A percentile compares a stretch with the other conserved stretches of the same genome.
phyloP scores from a whole-genome alignment of 2,888 invertebrate species.

The Patella pellucida region DNA sequence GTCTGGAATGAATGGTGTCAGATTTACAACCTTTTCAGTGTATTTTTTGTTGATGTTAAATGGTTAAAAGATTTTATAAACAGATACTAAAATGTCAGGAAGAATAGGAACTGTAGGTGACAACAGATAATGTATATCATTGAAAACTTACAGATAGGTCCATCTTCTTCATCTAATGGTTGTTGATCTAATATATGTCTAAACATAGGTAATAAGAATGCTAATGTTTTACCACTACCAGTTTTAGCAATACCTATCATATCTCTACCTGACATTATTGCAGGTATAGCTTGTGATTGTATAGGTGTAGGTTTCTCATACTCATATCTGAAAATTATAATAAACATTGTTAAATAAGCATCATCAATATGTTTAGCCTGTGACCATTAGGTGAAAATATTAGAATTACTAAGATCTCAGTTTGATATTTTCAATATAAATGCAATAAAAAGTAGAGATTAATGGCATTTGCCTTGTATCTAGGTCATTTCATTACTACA shows the following conservation, averaged over 20 bases:
- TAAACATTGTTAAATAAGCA: no score
- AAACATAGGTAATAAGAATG: slow-evolving; percentile 98
- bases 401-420: neutral
- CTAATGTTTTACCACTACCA: slow-evolving; percentile 97
- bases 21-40: no score
- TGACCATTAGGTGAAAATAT: neutral
- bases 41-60: no score
- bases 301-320: slow-evolving; percentile 99
- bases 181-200: slow-evolving; percentile 95
- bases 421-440: neutral
- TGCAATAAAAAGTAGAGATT: neutral
- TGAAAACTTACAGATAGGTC: slow-evolving; percentile 81
- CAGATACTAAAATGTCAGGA: neutral
- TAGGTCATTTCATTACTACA: no score
- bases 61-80: neutral
- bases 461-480: no score
- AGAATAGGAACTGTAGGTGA: neutral
- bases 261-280: slow-evolving; percentile 95
- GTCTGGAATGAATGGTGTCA: no score
- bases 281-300: slow-evolving; percentile 94
- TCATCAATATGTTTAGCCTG: no score
- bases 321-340: slow-evolving; percentile 68
- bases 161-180: slow-evolving; percentile 94
- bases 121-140: neutral
- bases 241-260: slow-evolving; percentile 99